Percentiles rank a stretch among this genome's conserved stretches.
These are phyloP conservation scores for Hylaeus volcanicus DNA, from an alignment of 1,140 invertebrate genomes.

Conservation along the genomic window DNA sequence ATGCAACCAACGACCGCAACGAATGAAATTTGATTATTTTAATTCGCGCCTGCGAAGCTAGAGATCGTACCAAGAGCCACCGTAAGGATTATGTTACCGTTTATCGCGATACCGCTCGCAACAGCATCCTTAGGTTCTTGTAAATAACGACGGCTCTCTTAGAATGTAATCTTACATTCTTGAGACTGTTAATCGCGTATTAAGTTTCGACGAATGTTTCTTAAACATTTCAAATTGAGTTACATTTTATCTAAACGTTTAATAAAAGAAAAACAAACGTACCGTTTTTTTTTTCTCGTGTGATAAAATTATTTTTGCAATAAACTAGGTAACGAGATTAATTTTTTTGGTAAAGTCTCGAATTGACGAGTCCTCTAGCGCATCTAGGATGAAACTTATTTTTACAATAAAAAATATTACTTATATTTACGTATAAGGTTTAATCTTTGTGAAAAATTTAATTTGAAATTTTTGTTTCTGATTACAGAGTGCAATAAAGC, in stretches of 20 bases:
- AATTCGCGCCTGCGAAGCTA: conserved; percentile 12
- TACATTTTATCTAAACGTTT: no score
- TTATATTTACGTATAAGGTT: neutral
- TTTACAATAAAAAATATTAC: no score
- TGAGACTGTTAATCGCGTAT: neutral
- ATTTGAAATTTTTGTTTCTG: conserved; percentile 37
- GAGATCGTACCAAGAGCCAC: conserved; percentile 3
- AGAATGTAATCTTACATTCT: conserved; percentile 8
- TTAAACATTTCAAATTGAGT: no score
- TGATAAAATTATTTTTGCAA: neutral
- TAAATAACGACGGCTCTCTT: conserved; percentile 3
- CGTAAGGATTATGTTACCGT: conserved; percentile 16
- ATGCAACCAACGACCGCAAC: conserved; percentile 22
- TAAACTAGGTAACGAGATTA: no score
- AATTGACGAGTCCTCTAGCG: no score
- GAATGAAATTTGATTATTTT: conserved; percentile 53
- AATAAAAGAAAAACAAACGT: no score
- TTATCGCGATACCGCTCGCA: conserved; percentile 30
- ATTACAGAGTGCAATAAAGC: conserved; percentile 83
- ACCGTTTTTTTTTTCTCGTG: neutral
- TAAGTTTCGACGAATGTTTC: neutral
- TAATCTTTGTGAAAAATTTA: neutral
- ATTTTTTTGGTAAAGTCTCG: neutral
- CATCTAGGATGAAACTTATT: no score
- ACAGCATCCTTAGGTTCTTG: conserved; percentile 15